Conservation (phyloP, 2,888 invertebrate species). For the Allolobophora icterica region DNA sequence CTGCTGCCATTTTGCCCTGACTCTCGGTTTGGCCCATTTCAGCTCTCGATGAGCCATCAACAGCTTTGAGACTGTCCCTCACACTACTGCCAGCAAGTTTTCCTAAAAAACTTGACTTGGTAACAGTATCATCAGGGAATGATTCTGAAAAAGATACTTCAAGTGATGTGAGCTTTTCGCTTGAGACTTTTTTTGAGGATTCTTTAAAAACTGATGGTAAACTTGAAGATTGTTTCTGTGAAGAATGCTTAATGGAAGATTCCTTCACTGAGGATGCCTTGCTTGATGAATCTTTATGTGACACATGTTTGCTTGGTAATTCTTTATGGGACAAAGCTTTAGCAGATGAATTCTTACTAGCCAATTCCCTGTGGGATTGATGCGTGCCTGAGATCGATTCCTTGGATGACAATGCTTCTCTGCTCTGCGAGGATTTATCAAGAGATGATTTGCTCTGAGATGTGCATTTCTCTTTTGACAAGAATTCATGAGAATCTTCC, state of each 20-base stretch:
- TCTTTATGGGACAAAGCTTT: neutral
- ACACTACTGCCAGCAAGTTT: neutral
- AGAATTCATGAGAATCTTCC: neutral
- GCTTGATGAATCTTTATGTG: neutral
- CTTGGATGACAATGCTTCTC: slow-evolving; percentile 3
- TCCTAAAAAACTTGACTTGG: neutral
- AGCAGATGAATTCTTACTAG: neutral
- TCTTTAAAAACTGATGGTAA: slow-evolving; percentile 8
- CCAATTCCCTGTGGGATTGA: neutral
- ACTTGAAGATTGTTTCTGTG: neutral
- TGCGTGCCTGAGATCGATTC: neutral
- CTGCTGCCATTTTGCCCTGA: neutral
- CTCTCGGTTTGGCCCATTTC: neutral
- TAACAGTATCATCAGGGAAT: neutral
- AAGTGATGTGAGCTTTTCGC: neutral
- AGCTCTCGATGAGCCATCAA: neutral
- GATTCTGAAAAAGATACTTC: slow-evolving; percentile 1
- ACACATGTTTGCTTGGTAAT: neutral
- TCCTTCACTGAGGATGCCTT: neutral
- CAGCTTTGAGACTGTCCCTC: neutral
- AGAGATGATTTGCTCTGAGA: neutral
- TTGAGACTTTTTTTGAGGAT: neutral
- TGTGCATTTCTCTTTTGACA: neutral
- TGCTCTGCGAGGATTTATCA: neutral
- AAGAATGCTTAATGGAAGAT: neutral